Base-by-base conservation (phyloP, 2,113 vertebrate species). In the Erinaceus europaeus region DNA sequence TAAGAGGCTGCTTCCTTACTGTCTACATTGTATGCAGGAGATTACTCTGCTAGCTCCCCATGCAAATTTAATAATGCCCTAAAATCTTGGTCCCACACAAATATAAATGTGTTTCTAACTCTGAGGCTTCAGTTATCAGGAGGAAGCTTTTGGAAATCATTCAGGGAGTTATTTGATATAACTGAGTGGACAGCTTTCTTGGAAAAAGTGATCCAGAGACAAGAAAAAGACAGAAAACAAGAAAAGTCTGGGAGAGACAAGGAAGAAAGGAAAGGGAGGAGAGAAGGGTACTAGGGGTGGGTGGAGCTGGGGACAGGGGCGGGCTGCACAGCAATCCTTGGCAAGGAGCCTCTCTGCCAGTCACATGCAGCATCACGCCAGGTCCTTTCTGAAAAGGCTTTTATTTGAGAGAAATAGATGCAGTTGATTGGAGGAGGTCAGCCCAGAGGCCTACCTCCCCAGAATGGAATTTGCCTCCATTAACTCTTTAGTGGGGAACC, bases 51-150 rank as follows among this genome's bases (percentile, higher is more conserved):
- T 79, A 88, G 88, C 84, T 89, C 32, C 1, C 90, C 82, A 74
- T 87, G 91, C 92, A 95, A 90, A 94, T 94, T 95, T 95, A 95
- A 96, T 87, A 83, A 88, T 80, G 75, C 83, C 95, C 87, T 69
- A 36, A 93, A 94, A 59, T 44, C 90, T 92, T 11, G 20, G 91
- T 73, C 92, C 59, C 91, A 95, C 83, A 92, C 86, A 95, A 95
- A 86, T 62, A 73, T 17, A 75, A 88, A 84, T 23, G 84, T 27
- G 18, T 84, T 91, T 95, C 79, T 86, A 93, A 82, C 75, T 69
- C 78, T 4, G 65, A 93, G 61, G 91, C 93, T 91, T 90, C 74
- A 67, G 90, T 27, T 93, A 78, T 1, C 23, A 78, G 82, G 89
- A 84, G 57, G 55, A 92, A 11, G 67, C 3, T 4, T 68, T 92